Conservation (phyloP, 2,113 vertebrate species). For the Notothenia rossii region DNA sequence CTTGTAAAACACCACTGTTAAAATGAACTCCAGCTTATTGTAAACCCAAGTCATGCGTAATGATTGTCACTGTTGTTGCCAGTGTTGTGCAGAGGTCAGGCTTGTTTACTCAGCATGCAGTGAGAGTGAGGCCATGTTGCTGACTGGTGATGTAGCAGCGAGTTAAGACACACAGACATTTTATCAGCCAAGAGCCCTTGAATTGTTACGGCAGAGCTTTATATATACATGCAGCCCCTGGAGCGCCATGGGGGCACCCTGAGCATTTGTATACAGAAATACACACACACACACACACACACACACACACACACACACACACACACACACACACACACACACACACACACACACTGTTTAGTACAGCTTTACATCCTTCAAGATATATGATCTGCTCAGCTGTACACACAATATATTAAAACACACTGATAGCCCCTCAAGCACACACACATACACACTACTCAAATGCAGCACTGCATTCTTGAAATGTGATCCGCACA, state of each 20-base stretch:
- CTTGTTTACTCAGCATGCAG: slow-evolving; percentile 73
- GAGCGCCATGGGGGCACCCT: slow-evolving; percentile 1
- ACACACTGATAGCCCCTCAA: slow-evolving; percentile 43
- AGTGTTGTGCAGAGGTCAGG: slow-evolving; percentile 67
- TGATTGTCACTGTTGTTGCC: slow-evolving; percentile 63
- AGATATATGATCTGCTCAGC: slow-evolving; percentile 36
- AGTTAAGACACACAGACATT: slow-evolving; percentile 69
- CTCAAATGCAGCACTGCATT: slow-evolving; percentile 46
- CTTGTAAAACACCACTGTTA: neutral
- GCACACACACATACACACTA: slow-evolving; percentile 22
- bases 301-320: no score
- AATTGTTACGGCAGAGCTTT: slow-evolving; percentile 54
- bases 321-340: neutral
- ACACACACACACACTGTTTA: neutral
- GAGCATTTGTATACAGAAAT: neutral
- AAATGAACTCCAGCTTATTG: slow-evolving; percentile 38
- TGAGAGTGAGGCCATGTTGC: slow-evolving; percentile 66
- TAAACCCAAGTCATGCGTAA: slow-evolving; percentile 48
- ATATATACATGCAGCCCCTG: neutral
- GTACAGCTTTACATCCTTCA: slow-evolving; percentile 23
- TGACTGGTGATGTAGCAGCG: slow-evolving; percentile 69
- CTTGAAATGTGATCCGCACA: slow-evolving; percentile 54
- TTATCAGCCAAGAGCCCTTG: slow-evolving; percentile 60
- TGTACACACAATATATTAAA: slow-evolving; percentile 23
- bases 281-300: neutral